These are phyloP conservation scores for Geopemphigus sp. DNA, from an alignment of 1,140 invertebrate species.

Conservation along the genomic window DNA sequence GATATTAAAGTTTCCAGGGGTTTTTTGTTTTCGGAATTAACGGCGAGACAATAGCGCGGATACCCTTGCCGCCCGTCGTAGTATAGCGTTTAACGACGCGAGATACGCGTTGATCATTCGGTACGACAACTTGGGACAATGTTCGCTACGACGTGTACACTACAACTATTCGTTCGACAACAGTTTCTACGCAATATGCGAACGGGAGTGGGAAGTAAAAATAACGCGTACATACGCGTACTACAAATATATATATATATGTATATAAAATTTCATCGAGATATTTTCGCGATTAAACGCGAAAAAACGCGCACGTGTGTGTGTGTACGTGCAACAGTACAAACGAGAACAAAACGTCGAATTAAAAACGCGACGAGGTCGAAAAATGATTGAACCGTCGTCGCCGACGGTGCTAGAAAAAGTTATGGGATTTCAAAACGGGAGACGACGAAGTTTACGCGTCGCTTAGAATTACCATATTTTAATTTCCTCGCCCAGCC, in stretches of 20 bases:
- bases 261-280: background rate
- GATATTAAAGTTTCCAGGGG: too few relatives aligned
- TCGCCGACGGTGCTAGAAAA: background rate
- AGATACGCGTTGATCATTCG: slow-evolving; percentile 30
- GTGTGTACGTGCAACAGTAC: background rate
- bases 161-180: too few relatives aligned
- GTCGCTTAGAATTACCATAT: slow-evolving; percentile 18
- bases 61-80: background rate
- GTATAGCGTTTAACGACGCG: slow-evolving; percentile 7
- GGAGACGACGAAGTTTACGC: slow-evolving; percentile 19
- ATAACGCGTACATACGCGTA: too few relatives aligned
- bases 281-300: background rate
- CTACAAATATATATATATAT: background rate
- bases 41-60: background rate
- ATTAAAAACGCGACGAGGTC: slow-evolving; percentile 15
- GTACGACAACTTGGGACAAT: slow-evolving; percentile 18
- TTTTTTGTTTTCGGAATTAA: slow-evolving; percentile 24
- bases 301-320: background rate
- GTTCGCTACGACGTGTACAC: background rate
- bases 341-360: slow-evolving; percentile 10
- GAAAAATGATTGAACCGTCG: slow-evolving; percentile 8
- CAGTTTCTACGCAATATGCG: too few relatives aligned
- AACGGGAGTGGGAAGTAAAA: background rate
- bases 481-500: background rate
- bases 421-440: background rate